Base-by-base conservation (phyloP, 1,140 invertebrate species). In the Diploscapter pachys region DNA sequence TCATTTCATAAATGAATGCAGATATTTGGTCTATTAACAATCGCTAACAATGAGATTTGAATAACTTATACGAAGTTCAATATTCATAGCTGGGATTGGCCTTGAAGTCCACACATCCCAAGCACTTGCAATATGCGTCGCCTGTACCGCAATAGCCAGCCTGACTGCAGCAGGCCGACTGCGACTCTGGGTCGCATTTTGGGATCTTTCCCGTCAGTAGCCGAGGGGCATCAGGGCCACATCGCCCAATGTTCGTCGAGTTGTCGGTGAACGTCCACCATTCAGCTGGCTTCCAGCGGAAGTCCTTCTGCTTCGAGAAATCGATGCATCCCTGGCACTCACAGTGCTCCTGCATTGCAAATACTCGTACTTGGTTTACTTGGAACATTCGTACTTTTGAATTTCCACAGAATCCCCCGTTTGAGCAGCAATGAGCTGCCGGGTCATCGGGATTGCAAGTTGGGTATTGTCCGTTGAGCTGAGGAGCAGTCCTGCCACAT, bases 31-130 rank as follows among this genome's bases (percentile, higher is more conserved):
- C 31, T 31, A 31, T 31, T 31, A 31, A 31, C 31, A 31, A 31
- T 31, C 31, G 31, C 31, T 31, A 31, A 31, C 31, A 31, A 31
- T 31, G 31, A 31, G 31, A 31, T 31, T 31, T 31, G 31, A 31
- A 31, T 31, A 31, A 31, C 31, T 31, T 31, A 31, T 72, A 72
- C 62, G 63, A 31, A 31, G 31, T 31, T 31, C 53, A 53, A 57
- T 73, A 76, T 48, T 72, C 64, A 73, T 70, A 81, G 8, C 52
- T 65, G 2, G 80, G 78, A 61, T 71, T 74, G 4, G 65, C 67
- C 67, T 76, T 80, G 68, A 81, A 82, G 66, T 82, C 75, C 1
- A 80, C 81, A 56, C 81, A 82, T 31, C 81, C 81, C 31, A 76
- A 53, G 67, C 81, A 82, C 5, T 64, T 55, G 52, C 81, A 82